phyloP scores from a whole-genome alignment of 2,797 vertebrate species.

The Acanthurus tractus region DNA sequence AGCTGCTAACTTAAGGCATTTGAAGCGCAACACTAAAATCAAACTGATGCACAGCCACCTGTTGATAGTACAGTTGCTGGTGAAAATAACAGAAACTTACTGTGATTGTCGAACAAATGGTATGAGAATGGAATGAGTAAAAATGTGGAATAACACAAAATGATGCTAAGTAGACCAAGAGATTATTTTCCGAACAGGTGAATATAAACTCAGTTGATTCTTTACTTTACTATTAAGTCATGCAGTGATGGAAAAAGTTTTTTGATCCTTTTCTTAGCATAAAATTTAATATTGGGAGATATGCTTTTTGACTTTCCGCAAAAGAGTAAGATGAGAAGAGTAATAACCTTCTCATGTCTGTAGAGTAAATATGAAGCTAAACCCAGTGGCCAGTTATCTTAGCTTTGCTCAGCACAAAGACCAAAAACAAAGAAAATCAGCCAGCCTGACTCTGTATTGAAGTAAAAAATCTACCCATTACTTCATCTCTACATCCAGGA shows the following conservation, averaged over 20 bases:
- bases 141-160: constrained; percentile 6
- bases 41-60: constrained; percentile 15
- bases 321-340: neutral
- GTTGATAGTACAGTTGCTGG: neutral
- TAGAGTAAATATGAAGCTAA: neutral
- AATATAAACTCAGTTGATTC: neutral
- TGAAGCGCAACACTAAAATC: too few species aligned
- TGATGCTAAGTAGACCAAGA: neutral
- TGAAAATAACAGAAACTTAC: constrained; percentile 14
- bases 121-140: neutral
- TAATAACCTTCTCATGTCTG: neutral
- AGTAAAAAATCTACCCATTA: too few species aligned
- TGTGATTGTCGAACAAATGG: neutral
- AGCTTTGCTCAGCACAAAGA: neutral
- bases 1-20: constrained; percentile 44
- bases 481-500: too few species aligned
- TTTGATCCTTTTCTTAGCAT: neutral
- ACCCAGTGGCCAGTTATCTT: neutral
- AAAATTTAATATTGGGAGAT: neutral
- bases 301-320: too few species aligned
- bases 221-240: neutral
- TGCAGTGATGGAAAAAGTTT: neutral
- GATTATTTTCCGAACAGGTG: constrained; percentile 14
- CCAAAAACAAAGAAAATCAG: neutral
- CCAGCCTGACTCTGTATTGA: too few species aligned